Base-by-base conservation (phyloP, 2,888 invertebrate species). In the Plebejus anna region DNA sequence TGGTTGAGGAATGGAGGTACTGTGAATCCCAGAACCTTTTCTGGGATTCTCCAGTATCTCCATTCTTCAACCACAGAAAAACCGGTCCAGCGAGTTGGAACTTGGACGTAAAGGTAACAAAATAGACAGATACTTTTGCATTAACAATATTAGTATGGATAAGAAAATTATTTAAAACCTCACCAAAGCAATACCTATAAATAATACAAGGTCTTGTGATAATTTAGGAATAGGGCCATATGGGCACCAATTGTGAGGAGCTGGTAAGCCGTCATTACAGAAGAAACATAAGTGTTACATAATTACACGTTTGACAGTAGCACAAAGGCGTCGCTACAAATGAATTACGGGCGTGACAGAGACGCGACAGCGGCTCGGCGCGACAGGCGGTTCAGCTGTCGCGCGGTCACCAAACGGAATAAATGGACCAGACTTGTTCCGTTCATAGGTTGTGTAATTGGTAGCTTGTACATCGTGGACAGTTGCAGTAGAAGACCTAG, bases 281-380 rank as follows among this genome's bases (percentile, higher is more conserved):
- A 66, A 36, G 5, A 36, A 66, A 66, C 66, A 32, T 66, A 36
- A 32, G 66, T 36, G 32, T 32, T 66, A 70, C 28, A 71, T 42
- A 71, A 42, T 42, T 71, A 42, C 13, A 42, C 71, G 71, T 71
- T 42, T 71, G 71, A 71, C 71, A 42, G 71, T 42, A 42, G 32
- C 32, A 66, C 71, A 71, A 71, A 71, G 71, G 32, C 66, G 66
- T 66, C 66, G 66, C 32, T 66, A 66, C 32, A 66, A 66, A 66
- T 32, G 36, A 66, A 66, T 66, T 32, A 66, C 66, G 66, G 66
- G 66, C 32, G 66, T 16, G 66, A 66, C 66, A 66, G 13, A 13
- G 66, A 28, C 61, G 61, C 61, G 61, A 61, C 61, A 42, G 28
- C 61, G 61, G 28, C 22, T 28, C 66, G 66, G 32, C 66, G 32